Conservation (phyloP, 2,797 vertebrate genomes). For the Betta splendens region DNA sequence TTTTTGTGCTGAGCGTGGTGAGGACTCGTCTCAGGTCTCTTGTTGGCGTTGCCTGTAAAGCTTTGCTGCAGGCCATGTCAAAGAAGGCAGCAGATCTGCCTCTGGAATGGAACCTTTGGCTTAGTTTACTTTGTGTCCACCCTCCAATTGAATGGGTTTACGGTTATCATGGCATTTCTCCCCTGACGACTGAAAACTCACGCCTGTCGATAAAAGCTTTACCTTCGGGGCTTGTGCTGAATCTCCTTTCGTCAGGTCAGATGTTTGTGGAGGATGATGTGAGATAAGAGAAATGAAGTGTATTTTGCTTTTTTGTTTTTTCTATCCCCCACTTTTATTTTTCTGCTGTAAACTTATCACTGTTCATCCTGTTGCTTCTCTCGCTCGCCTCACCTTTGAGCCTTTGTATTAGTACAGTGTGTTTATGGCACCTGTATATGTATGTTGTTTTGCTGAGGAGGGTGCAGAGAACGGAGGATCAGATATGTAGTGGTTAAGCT, state of each 20-base stretch:
- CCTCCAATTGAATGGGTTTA: slow-evolving; percentile 33
- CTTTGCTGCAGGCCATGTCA: not conserved
- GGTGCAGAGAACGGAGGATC: slow-evolving; percentile 24
- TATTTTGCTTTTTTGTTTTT: slow-evolving; percentile 24
- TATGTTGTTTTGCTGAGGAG: slow-evolving; percentile 28
- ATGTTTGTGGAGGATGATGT: slow-evolving; percentile 25
- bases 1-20: rapidly evolving
- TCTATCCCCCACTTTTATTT: slow-evolving; percentile 27
- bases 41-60: slow-evolving; percentile 7
- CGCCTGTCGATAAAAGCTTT: slow-evolving; percentile 18
- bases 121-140: not conserved
- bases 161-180: slow-evolving; percentile 32
- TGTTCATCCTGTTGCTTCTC: slow-evolving; percentile 34
- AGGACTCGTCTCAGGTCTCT: slow-evolving; percentile 1
- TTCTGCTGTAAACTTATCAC: slow-evolving; percentile 67
- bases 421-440: slow-evolving; percentile 46
- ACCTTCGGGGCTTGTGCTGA: slow-evolving; percentile 7
- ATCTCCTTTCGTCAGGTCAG: slow-evolving; percentile 11
- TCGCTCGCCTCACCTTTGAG: slow-evolving; percentile 21
- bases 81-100: slow-evolving; percentile 22
- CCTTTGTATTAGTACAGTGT: slow-evolving; percentile 42
- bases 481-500: slow-evolving; percentile 41
- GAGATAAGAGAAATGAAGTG: slow-evolving; percentile 23
- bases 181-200: slow-evolving; percentile 4
- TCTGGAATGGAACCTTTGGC: slow-evolving; percentile 5